Evolutionary conservation across 2,888 invertebrate species (phyloP).

Genomic region (Mythimna ferrago): DNA sequence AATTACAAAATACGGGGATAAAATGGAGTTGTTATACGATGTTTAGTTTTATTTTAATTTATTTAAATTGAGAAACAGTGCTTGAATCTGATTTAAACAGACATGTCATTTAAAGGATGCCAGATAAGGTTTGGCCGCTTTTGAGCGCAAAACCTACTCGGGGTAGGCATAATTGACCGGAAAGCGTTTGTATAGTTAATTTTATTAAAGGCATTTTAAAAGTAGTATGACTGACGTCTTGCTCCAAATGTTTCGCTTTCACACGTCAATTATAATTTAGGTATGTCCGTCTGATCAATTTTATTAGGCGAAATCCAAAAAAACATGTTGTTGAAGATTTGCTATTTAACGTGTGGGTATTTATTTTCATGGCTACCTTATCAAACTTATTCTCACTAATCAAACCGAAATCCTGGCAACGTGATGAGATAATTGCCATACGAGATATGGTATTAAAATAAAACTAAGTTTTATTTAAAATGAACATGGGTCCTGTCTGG

Average conservation of each 20-base stretch:
- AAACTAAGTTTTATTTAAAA: no score
- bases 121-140: constrained; percentile 24
- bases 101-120: constrained; percentile 34
- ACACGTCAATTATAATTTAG: constrained; percentile 31
- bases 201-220: constrained; percentile 21
- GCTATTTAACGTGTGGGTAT: not conserved
- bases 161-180: constrained; percentile 40
- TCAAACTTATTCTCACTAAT: not conserved
- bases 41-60: not conserved
- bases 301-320: constrained; percentile 3
- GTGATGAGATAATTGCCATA: no score
- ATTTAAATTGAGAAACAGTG: constrained; percentile 28
- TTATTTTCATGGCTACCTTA: not conserved
- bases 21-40: no score
- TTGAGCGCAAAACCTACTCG: constrained; percentile 18
- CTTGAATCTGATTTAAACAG: not conserved
- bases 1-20: no score
- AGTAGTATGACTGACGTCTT: constrained; percentile 10
- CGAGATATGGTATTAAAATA: no score
- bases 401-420: not conserved
- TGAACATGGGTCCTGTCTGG: no score
- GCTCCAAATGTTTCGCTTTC: constrained; percentile 36
- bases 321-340: constrained; percentile 8
- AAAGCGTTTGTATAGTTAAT: constrained; percentile 24
- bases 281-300: constrained; percentile 17